Conservation (phyloP, 2,797 vertebrate genomes). For the Phyllotis vaccarum region DNA sequence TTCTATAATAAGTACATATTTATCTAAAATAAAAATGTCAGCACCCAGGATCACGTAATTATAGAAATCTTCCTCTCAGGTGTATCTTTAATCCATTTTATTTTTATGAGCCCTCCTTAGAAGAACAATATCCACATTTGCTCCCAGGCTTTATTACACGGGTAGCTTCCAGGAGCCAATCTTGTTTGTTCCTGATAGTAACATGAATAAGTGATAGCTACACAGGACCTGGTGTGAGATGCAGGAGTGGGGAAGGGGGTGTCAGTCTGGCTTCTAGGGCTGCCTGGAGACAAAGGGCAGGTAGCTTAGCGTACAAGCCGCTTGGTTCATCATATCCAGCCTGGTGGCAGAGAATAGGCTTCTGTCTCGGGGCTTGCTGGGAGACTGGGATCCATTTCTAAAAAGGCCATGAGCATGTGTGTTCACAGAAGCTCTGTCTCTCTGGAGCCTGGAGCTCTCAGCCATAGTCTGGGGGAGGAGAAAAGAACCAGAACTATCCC, state of each 20-base stretch:
- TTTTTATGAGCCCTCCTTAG: background rate
- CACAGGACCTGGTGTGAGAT: background rate
- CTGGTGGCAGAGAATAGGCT: background rate
- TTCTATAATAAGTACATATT: background rate
- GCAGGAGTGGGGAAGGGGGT: fast-evolving
- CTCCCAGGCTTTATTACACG: background rate
- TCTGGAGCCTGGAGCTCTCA: background rate
- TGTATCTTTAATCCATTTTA: background rate
- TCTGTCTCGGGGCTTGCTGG: background rate
- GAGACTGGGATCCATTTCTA: background rate
- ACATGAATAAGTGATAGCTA: fast-evolving
- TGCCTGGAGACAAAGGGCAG: background rate
- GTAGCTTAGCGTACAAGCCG: background rate
- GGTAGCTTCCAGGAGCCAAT: background rate
- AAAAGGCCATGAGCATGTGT: background rate
- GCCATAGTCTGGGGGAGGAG: background rate
- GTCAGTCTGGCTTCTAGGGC: background rate
- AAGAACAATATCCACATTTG: background rate
- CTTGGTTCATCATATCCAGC: background rate
- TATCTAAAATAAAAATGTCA: background rate
- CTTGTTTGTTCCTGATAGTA: background rate
- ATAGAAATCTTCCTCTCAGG: background rate
- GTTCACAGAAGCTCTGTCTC: background rate
- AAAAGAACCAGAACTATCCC: background rate
- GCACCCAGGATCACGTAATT: no score